Percentiles rank a stretch among this genome's conserved stretches.
phyloP scores from a whole-genome alignment of 2,888 invertebrate species.

The Calliphora vomitoria region DNA sequence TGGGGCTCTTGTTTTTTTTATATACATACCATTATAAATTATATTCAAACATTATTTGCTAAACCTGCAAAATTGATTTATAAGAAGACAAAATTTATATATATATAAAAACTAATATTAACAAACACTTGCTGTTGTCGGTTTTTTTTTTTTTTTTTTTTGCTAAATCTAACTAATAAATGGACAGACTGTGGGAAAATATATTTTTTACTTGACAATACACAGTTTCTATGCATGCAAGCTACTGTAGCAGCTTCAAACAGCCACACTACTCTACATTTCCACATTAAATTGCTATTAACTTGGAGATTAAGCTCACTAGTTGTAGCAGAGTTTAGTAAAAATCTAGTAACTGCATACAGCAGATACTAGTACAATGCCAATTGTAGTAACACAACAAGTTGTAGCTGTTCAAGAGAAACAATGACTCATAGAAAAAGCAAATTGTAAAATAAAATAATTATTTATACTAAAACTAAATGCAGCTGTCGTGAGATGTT shows the following conservation, averaged over 20 bases:
- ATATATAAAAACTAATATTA: not conserved
- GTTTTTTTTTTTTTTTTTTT: not conserved
- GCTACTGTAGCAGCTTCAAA: not conserved
- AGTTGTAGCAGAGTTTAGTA: slow-evolving; percentile 1
- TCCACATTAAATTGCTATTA: slow-evolving; percentile 55
- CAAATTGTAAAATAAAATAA: slow-evolving; percentile 1
- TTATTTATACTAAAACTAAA: slow-evolving; percentile 23
- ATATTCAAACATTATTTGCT: slow-evolving; percentile 3
- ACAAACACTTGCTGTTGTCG: slow-evolving; percentile 44
- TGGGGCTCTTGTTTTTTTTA: slow-evolving; percentile 1
- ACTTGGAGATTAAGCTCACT: slow-evolving; percentile 34
- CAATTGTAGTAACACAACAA: slow-evolving; percentile 13
- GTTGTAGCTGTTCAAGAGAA: not conserved
- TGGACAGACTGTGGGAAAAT: slow-evolving; percentile 70
- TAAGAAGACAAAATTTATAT: not conserved
- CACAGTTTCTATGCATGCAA: not conserved
- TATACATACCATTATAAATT: not conserved
- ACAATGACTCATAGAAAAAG: slow-evolving; percentile 52
- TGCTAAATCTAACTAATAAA: not conserved
- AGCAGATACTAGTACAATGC: slow-evolving; percentile 1
- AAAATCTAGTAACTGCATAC: slow-evolving; percentile 39
- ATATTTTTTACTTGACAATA: slow-evolving; percentile 35
- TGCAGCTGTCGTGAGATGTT: slow-evolving; percentile 54
- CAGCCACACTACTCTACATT: not conserved
- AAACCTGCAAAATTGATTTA: slow-evolving; percentile 11